These are phyloP conservation scores for Lasioglossum figueresi DNA, from an alignment of 2,888 invertebrate genomes.

Conservation along the genomic window DNA sequence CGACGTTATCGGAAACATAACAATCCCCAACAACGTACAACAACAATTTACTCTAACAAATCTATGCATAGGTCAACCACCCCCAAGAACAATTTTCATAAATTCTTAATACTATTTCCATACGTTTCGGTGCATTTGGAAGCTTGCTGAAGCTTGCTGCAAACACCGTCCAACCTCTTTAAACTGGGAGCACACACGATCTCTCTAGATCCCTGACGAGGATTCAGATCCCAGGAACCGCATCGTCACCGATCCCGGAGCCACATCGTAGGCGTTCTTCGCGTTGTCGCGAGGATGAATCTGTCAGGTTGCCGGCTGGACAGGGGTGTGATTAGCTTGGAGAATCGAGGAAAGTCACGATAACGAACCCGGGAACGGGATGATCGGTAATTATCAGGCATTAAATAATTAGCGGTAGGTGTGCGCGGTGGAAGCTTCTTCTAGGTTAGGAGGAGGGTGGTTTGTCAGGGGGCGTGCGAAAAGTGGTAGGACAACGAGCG, in stretches of 20 bases:
- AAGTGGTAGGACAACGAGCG: slow-evolving; percentile 54
- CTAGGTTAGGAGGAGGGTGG: too few species aligned
- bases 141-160: too few species aligned
- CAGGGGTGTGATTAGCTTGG: slow-evolving; percentile 51
- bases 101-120: too few species aligned
- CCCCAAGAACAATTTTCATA: too few species aligned
- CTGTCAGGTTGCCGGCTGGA: slow-evolving; percentile 36
- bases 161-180: neutral
- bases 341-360: slow-evolving; percentile 60
- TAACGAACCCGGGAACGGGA: slow-evolving; percentile 57
- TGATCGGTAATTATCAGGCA: slow-evolving; percentile 67
- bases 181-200: neutral
- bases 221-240: neutral
- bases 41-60: too few species aligned
- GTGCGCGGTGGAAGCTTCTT: slow-evolving; percentile 35
- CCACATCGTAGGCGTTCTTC: neutral
- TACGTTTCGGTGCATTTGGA: too few species aligned
- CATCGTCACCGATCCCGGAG: neutral
- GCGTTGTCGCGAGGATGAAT: slow-evolving; percentile 26
- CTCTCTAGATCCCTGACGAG: neutral
- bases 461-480: slow-evolving; percentile 4
- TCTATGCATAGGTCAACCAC: too few species aligned
- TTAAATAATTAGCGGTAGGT: slow-evolving; percentile 67
- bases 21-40: neutral
- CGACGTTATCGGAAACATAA: neutral